These are phyloP conservation scores for Pogonomyrmex barbatus DNA, from an alignment of 1,140 invertebrate genomes.

Conservation along the genomic window DNA sequence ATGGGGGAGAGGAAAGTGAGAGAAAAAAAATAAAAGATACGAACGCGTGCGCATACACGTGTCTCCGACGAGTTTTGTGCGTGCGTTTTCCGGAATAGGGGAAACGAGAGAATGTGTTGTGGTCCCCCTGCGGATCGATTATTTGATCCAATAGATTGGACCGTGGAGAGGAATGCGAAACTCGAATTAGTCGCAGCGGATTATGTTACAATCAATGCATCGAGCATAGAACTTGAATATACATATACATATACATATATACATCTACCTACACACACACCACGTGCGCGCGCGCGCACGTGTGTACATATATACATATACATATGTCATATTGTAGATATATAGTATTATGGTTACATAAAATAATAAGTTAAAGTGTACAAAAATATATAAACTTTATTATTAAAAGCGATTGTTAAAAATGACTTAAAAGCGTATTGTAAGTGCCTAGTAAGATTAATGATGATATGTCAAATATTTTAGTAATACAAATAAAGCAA, in stretches of 20 bases:
- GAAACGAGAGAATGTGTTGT: not conserved
- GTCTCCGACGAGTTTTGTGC: not conserved
- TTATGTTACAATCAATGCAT: slow-evolving; percentile 50
- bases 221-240: slow-evolving; percentile 19
- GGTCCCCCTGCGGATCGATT: slow-evolving; percentile 22
- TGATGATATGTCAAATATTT: not conserved
- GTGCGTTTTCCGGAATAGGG: slow-evolving; percentile 10
- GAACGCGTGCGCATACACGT: not conserved
- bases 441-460: not conserved
- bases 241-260: not conserved
- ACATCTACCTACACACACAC: no score
- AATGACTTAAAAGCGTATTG: not conserved
- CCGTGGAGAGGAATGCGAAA: slow-evolving; percentile 37
- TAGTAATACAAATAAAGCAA: not conserved
- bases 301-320: not conserved
- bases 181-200: slow-evolving; percentile 47
- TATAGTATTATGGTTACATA: not conserved
- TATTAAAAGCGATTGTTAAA: slow-evolving; percentile 17
- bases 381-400: not conserved
- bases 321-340: not conserved
- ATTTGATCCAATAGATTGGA: slow-evolving; percentile 45
- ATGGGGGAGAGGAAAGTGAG: not conserved
- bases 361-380: slow-evolving; percentile 11
- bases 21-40: not conserved
- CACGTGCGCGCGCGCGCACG: no score